These are phyloP conservation scores for Ammospiza nelsoni DNA, from an alignment of 2,113 vertebrate species.

Conservation along the genomic window DNA sequence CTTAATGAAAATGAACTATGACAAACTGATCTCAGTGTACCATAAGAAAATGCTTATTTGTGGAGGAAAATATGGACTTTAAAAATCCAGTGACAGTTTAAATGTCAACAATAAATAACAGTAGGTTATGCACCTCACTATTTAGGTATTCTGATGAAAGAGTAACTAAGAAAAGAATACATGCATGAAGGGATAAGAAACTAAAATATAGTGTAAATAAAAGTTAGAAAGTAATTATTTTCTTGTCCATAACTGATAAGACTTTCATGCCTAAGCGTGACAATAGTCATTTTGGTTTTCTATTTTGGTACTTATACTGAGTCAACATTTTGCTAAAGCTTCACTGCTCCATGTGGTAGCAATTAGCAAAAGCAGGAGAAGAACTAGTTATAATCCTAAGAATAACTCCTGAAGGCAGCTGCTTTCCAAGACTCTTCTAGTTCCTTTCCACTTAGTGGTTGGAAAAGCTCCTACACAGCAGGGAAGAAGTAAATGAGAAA, in stretches of 20 bases:
- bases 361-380: slow-evolving; percentile 15
- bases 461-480: background rate
- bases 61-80: background rate
- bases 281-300: background rate
- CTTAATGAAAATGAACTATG: slow-evolving; percentile 16
- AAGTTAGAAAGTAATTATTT: background rate
- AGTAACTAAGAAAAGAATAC: background rate
- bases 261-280: background rate
- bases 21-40: background rate
- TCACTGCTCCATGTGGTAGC: background rate
- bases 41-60: background rate
- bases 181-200: background rate
- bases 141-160: background rate
- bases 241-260: background rate
- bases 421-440: background rate
- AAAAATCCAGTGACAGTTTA: background rate
- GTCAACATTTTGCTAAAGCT: slow-evolving; percentile 5
- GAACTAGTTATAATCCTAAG: background rate
- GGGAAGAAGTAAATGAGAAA: slow-evolving; percentile 6
- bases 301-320: background rate
- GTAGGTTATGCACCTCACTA: background rate
- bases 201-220: background rate
- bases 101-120: background rate
- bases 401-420: background rate
- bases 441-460: background rate